Evolutionary conservation across 2,888 invertebrate species (phyloP), one percentile per base, ranked within the genome.

Genomic region (Drosophila mettleri): DNA sequence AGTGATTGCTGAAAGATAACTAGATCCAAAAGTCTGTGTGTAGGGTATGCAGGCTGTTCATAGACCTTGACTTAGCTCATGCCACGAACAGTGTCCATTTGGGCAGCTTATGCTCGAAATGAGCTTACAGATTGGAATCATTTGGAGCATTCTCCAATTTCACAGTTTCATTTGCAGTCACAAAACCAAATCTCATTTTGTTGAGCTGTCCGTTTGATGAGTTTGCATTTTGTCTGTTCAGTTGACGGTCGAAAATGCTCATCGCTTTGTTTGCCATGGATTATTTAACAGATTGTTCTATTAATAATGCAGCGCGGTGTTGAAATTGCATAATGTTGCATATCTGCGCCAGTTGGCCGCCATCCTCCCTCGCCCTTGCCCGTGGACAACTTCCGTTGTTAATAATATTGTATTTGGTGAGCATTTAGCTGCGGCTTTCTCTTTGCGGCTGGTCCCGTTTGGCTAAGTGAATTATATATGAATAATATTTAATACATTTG

Each of bases 231-330:
- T 29, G 41, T 41, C 46, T 27, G n/a, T 38, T 53, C 36, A 51
- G n/a, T 22, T 61, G 39, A 38, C 33, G 53, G 31, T 9, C 55
- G 52, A 54, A 54, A 24, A 29, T 53, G 62, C 67, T 57, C 59
- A 57, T 51, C 69, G 61, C 55, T 69, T 59, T 63, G 65, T 59
- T 43, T 58, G 49, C 33, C 58, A 78, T 87, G 72, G 76, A 82
- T 69, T 79, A 83, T 87, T 82, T 71, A 82, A 69, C 58, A 58
- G 49, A 64, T 69, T 75, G 73, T 68, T 68, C 27, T 64, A 81
- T 82, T 70, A 87, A 85, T 82, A 87, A 76, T 79, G 77, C 80
- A 85, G 61, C 55, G 48, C 49, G 54, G 74, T 55, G 82, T 49
- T 85, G 77, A 73, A 85, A 85, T 79, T 69, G 71, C 61, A 83